Percentiles rank a stretch among this genome's conserved stretches.
Conservation (phyloP, 2,113 vertebrate species). For the Piprites chloris region DNA sequence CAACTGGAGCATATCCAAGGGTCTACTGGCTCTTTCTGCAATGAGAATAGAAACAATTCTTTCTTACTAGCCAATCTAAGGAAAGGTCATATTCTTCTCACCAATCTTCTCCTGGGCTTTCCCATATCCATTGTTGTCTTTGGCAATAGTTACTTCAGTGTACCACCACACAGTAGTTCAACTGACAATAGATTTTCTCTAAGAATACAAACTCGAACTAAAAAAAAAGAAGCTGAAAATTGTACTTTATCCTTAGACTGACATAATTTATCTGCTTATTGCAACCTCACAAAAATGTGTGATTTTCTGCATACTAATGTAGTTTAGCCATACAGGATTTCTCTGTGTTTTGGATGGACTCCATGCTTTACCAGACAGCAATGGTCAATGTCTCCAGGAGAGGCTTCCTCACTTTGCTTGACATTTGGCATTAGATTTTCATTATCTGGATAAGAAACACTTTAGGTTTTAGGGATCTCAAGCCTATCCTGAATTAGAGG, state of each 20-base stretch:
- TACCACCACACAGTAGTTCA: not conserved
- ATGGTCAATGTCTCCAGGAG: not conserved
- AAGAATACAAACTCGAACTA: not conserved
- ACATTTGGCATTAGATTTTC: not conserved
- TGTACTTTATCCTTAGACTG: not conserved
- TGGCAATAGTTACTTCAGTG: not conserved
- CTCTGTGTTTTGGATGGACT: not conserved
- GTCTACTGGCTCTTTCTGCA: constrained; percentile 58
- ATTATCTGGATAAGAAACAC: not conserved
- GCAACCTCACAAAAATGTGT: not conserved
- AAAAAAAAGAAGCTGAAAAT: not conserved
- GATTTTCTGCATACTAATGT: not conserved
- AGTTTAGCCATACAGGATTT: not conserved
- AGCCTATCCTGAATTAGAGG: not conserved
- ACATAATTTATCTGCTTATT: not conserved
- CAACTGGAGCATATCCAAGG: constrained; percentile 61
- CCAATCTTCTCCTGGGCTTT: not conserved
- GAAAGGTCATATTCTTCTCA: not conserved
- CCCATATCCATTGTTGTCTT: not conserved
- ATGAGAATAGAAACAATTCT: constrained; percentile 55
- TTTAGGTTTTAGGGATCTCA: not conserved
- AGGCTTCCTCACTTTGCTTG: not conserved
- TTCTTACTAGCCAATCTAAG: not conserved
- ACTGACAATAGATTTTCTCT: not conserved
- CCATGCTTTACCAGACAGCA: not conserved